Conservation (phyloP, 1,140 invertebrate species). For the Calephelis virginiensis region DNA sequence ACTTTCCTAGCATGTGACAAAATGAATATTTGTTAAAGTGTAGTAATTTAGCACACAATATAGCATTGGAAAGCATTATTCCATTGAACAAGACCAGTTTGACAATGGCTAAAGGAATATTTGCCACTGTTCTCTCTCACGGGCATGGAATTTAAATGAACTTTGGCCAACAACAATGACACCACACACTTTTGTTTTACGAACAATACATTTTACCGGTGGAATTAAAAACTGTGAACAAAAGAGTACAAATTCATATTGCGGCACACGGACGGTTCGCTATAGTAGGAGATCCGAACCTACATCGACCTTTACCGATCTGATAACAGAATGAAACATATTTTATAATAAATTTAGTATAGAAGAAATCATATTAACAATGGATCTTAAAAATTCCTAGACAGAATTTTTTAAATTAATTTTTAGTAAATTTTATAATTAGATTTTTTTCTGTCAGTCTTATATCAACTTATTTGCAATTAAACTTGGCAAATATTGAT, state of each 20-base stretch:
- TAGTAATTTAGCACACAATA: slow-evolving; percentile 43
- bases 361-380: too few relatives aligned
- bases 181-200: slow-evolving; percentile 68
- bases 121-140: slow-evolving; percentile 72
- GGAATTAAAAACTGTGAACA: slow-evolving; percentile 72
- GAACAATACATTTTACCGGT: slow-evolving; percentile 74
- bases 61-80: slow-evolving; percentile 57
- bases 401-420: too few relatives aligned
- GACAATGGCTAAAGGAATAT: slow-evolving; percentile 72
- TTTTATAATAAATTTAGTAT: too few relatives aligned
- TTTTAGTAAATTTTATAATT: too few relatives aligned
- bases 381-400: too few relatives aligned
- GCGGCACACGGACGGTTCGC: slow-evolving; percentile 48
- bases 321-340: too few relatives aligned
- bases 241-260: slow-evolving; percentile 75
- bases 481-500: too few relatives aligned
- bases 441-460: too few relatives aligned
- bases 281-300: too few relatives aligned
- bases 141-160: slow-evolving; percentile 73
- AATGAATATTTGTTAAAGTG: slow-evolving; percentile 34
- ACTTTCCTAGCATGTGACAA: neutral
- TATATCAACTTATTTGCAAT: too few relatives aligned
- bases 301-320: too few relatives aligned
- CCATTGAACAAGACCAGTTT: slow-evolving; percentile 57
- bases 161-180: slow-evolving; percentile 74